phyloP scores from a whole-genome alignment of 2,113 vertebrate genomes.

The Coregonus clupeaformis region DNA sequence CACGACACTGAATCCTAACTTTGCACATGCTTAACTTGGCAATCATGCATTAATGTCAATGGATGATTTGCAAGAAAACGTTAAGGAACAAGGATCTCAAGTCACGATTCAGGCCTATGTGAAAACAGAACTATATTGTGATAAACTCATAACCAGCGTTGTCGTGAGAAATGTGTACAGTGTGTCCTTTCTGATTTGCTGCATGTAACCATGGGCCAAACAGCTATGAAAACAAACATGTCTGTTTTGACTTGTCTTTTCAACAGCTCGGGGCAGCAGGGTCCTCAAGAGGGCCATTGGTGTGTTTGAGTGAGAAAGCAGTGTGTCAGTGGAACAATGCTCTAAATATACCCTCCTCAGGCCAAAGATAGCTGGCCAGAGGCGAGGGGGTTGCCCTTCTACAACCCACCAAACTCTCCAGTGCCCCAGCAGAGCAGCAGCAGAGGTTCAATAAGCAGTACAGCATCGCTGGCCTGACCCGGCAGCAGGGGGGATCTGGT shows the following conservation, averaged over 20 bases:
- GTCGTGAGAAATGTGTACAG: too few species aligned
- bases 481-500: constrained; percentile 40
- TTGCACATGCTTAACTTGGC: too few species aligned
- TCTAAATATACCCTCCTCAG: constrained; percentile 64
- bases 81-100: too few species aligned
- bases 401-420: background rate
- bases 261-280: constrained; percentile 7
- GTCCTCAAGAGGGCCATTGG: too few species aligned
- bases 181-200: background rate
- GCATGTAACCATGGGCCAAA: background rate
- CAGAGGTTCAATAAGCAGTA: background rate
- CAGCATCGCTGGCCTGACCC: constrained; percentile 37
- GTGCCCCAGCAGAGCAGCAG: background rate
- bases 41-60: too few species aligned
- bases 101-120: too few species aligned
- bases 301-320: constrained; percentile 50
- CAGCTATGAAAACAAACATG: constrained; percentile 15
- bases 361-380: constrained; percentile 58
- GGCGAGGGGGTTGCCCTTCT: constrained; percentile 57
- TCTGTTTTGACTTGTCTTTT: constrained; percentile 22
- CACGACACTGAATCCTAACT: too few species aligned
- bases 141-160: too few species aligned
- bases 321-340: constrained; percentile 72
- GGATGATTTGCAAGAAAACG: too few species aligned
- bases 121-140: too few species aligned